These are phyloP conservation scores for Drosophila paramelanica DNA, from an alignment of 2,888 invertebrate species.

Conservation along the genomic window DNA sequence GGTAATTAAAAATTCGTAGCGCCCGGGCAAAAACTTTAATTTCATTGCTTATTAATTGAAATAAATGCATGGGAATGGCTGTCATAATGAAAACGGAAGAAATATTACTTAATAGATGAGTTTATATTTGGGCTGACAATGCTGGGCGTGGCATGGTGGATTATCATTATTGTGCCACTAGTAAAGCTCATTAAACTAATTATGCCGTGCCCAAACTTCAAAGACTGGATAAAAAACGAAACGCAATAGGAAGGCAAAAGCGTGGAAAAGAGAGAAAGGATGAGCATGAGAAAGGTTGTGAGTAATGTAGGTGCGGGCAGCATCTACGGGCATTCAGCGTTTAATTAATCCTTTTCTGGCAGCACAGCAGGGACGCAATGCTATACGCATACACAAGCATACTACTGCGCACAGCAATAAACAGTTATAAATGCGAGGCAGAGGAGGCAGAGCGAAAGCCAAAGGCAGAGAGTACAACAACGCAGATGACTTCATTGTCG, in stretches of 20 bases:
- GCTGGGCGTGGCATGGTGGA: conserved; percentile 36
- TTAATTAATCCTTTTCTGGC: conserved; percentile 83
- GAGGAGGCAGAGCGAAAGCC: conserved; percentile 27
- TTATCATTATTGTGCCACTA: conserved; percentile 63
- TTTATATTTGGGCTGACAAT: conserved; percentile 9
- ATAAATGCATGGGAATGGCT: conserved; percentile 23
- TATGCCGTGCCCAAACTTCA: conserved; percentile 71
- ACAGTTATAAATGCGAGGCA: conserved; percentile 66
- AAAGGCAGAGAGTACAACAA: conserved; percentile 31
- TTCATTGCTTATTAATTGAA: conserved; percentile 29
- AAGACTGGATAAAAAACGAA: conserved; percentile 41
- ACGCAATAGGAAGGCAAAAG: conserved; percentile 3
- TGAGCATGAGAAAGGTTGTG: background rate
- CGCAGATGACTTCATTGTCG: conserved; percentile 58
- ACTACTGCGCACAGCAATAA: conserved; percentile 60
- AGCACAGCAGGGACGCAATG: conserved; percentile 41
- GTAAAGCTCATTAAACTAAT: conserved; percentile 79
- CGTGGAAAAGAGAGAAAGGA: conserved; percentile 1
- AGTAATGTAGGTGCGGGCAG: conserved; percentile 9
- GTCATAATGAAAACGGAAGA: conserved; percentile 28
- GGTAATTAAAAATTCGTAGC: conserved; percentile 51
- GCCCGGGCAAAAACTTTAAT: conserved; percentile 36
- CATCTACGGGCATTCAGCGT: conserved; percentile 73
- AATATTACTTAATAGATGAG: conserved; percentile 1
- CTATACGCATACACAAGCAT: conserved; percentile 34